Conservation (phyloP, 2,888 invertebrate genomes). For the Plemyria rubiginata region DNA sequence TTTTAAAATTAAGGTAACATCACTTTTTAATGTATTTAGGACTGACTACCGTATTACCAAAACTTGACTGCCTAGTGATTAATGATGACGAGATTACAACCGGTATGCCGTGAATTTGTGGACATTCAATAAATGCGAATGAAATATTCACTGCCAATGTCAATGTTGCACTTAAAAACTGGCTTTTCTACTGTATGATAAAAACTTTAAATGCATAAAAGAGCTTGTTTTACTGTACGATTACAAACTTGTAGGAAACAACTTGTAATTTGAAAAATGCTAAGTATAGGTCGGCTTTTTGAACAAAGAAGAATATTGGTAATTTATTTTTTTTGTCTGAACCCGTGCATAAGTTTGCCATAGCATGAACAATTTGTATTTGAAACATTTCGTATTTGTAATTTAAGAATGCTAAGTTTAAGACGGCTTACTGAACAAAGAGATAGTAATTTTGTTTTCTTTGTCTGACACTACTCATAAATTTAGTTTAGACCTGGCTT, state of each 20-base stretch:
- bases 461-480: neutral
- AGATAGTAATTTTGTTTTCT: neutral
- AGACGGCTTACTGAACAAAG: neutral
- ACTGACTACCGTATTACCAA: neutral
- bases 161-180: constrained; percentile 33
- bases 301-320: constrained; percentile 1
- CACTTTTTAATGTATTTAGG: neutral
- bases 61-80: constrained; percentile 2
- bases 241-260: constrained; percentile 10
- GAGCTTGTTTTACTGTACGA: constrained; percentile 12
- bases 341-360: too few species aligned
- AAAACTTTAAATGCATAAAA: constrained; percentile 17
- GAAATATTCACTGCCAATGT: constrained; percentile 37
- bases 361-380: too few species aligned
- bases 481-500: too few species aligned
- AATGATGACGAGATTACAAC: constrained; percentile 1
- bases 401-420: neutral
- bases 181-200: constrained; percentile 19
- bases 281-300: constrained; percentile 6
- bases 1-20: too few species aligned
- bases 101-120: constrained; percentile 4
- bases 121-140: constrained; percentile 13
- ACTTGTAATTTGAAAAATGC: constrained; percentile 4
- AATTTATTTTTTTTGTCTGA: neutral
- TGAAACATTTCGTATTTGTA: too few species aligned